Evolutionary conservation across 2,113 vertebrate species (phyloP).

Genomic region (Actenoides hombroni): DNA sequence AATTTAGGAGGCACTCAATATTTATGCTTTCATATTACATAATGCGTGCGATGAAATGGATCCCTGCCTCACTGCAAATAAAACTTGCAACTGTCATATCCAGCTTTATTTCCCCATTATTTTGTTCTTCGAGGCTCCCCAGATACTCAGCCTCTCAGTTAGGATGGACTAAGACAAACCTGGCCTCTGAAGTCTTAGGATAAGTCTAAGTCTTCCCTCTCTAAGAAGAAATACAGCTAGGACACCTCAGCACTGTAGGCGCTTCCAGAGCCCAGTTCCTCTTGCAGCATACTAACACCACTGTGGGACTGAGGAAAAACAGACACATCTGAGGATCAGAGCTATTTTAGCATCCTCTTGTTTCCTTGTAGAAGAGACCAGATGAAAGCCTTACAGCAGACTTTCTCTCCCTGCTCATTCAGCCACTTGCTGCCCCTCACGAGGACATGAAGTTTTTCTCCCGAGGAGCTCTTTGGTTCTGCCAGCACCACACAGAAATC

Average conservation of each 20-base stretch:
- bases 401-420: background rate
- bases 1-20: background rate
- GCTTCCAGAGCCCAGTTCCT: background rate
- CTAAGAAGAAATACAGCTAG: background rate
- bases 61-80: background rate
- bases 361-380: background rate
- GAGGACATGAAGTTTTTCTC: background rate
- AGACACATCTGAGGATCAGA: background rate
- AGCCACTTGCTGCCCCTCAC: background rate
- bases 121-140: background rate
- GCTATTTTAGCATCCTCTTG: background rate
- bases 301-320: background rate
- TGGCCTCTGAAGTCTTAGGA: background rate
- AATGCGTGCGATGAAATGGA: background rate
- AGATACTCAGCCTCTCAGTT: background rate
- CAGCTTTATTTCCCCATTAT: background rate
- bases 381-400: background rate
- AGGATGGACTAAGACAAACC: background rate
- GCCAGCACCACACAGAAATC: background rate
- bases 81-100: accelerated
- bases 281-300: background rate
- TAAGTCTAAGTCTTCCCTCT: background rate
- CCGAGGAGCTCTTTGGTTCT: background rate
- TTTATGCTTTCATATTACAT: background rate
- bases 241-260: background rate